These are phyloP conservation scores for Andrena cerasifolii DNA, from an alignment of 1,140 invertebrate genomes.

Conservation along the genomic window DNA sequence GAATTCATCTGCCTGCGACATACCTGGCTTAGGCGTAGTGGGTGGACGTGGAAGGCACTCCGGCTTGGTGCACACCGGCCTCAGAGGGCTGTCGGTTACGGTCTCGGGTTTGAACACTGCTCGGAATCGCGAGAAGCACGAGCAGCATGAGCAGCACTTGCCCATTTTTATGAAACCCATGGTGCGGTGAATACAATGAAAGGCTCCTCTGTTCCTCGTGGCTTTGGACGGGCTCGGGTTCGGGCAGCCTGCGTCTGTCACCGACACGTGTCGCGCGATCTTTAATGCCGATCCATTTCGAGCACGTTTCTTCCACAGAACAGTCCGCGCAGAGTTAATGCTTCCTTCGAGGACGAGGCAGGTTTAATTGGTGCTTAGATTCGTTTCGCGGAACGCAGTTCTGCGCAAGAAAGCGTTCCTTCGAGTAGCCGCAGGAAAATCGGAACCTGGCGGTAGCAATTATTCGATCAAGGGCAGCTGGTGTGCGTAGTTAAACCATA, in stretches of 20 bases:
- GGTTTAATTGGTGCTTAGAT: no score
- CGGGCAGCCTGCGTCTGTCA: neutral
- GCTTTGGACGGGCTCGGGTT: neutral
- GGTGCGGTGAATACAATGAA: neutral
- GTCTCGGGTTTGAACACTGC: constrained; percentile 48
- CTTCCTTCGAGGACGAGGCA: no score
- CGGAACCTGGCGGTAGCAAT: neutral
- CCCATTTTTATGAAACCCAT: neutral
- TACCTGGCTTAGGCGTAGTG: constrained; percentile 29
- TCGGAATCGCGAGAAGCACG: constrained; percentile 48
- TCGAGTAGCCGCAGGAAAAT: neutral
- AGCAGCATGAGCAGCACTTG: constrained; percentile 50
- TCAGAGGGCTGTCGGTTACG: neutral
- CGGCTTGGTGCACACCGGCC: constrained; percentile 36
- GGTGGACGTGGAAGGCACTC: constrained; percentile 57
- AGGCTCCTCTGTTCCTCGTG: neutral
- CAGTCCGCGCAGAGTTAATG: neutral
- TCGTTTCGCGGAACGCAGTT: neutral
- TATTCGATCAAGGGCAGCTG: constrained; percentile 5
- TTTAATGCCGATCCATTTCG: neutral
- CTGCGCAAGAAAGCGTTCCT: neutral
- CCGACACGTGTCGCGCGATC: no score
- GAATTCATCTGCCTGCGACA: neutral
- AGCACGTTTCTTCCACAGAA: neutral
- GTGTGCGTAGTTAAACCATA: neutral